A percentile compares a stretch with the other conserved stretches of the same genome.
These are phyloP conservation scores for Hepsetus odoe DNA, from an alignment of 2,113 vertebrate genomes.

Conservation along the genomic window DNA sequence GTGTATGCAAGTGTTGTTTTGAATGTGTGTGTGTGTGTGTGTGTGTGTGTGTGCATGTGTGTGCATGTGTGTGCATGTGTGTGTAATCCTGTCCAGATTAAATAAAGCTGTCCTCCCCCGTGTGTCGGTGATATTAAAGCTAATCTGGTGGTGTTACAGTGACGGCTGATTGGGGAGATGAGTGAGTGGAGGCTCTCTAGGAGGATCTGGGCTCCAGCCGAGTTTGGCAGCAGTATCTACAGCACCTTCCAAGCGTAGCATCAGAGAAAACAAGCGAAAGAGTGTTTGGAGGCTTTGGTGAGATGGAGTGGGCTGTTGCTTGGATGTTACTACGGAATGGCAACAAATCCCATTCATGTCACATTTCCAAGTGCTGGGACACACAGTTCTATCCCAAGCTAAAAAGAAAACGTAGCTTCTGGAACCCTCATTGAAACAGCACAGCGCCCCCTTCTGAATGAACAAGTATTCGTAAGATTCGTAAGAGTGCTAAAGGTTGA, in stretches of 20 bases:
- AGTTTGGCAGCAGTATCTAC: background rate
- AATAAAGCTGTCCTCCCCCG: background rate
- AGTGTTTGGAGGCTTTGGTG: background rate
- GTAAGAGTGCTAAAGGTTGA: too few relatives aligned
- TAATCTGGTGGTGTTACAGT: conserved; percentile 5
- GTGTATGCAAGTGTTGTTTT: too few relatives aligned
- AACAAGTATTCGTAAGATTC: too few relatives aligned
- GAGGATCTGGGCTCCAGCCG: background rate
- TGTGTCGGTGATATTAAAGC: conserved; percentile 22
- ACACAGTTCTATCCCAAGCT: too few relatives aligned
- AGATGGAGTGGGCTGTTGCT: background rate
- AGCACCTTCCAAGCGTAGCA: background rate
- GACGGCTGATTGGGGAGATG: conserved; percentile 18
- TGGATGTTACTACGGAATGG: too few relatives aligned
- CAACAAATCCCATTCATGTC: too few relatives aligned
- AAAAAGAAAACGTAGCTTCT: too few relatives aligned
- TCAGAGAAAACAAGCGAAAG: background rate
- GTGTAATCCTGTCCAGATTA: conserved; percentile 17
- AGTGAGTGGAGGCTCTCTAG: conserved; percentile 1
- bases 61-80: background rate
- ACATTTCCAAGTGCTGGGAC: too few relatives aligned
- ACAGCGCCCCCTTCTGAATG: too few relatives aligned
- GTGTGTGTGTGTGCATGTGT: too few relatives aligned
- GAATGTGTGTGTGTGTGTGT: too few relatives aligned
- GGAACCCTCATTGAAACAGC: too few relatives aligned